Base-by-base conservation (phyloP, 2,113 vertebrate genomes). In the Leptocoma aspasia region DNA sequence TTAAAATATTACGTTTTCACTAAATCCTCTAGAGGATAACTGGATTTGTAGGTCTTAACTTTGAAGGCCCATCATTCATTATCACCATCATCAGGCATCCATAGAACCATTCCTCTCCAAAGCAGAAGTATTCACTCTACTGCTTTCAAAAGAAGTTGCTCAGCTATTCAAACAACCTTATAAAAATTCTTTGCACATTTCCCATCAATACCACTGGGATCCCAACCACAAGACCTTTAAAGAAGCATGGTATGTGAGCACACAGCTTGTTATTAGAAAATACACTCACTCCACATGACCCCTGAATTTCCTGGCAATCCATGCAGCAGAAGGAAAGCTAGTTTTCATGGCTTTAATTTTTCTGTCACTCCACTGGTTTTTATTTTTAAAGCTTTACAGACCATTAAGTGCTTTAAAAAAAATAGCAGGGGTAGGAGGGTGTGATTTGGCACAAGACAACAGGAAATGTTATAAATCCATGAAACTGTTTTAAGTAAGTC, bases 221-320 rank as follows among this genome's bases (percentile, higher is more conserved):
- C 15, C 35, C 60, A 91, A 92, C 63, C 71, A 86, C 54, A 73
- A 91, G 71, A 86, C 66, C 76, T 94, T 73, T 80, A 88, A 88
- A 90, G 47, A 65, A 76, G 45, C 8, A 49, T 59, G 56, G 77
- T 71, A 71, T 94, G 83, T 3, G 3, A 94, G 72, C 1, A 0
- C 23, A 71, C 65, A 87, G 83, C 61, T 81, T 71, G 47, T 88
- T 92, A 69, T 56, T 87, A 95, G 73, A 77, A 91, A 94, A 89
- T 28, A 49, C 60, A 60, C 60, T 90, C 56, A 27, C 30, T 84
- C 57, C 50, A 65, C 61, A 35, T 44, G 77, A 37, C 63, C 52
- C 78, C 49, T 91, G 26, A 85, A 82, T 85, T 91, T 89, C 73
- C 73, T 65, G 26, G n/a, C 61, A 95, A 68, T 35, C 63, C n/a